These are phyloP conservation scores for Ctenopoma kingsleyae DNA, from an alignment of 2,797 vertebrate species.

Conservation along the genomic window DNA sequence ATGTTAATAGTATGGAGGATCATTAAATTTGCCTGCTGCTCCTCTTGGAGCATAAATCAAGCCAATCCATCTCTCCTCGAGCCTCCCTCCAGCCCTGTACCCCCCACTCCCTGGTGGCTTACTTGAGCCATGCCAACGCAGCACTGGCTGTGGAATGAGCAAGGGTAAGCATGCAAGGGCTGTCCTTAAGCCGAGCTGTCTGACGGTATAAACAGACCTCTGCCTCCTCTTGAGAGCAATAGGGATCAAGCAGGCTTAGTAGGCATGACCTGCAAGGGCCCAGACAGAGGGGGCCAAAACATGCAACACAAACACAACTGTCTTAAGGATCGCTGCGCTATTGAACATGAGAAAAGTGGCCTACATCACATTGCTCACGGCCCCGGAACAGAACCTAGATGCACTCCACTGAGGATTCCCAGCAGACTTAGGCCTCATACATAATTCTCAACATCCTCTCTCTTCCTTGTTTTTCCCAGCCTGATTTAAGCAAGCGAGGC, in stretches of 20 bases:
- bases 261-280: constrained; percentile 74
- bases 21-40: constrained; percentile 79
- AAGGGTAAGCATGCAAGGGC: constrained; percentile 75
- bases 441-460: constrained; percentile 75
- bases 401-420: constrained; percentile 70
- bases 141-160: constrained; percentile 75
- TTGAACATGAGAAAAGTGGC: constrained; percentile 60
- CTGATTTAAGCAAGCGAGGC: constrained; percentile 57
- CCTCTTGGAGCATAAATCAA: constrained; percentile 83
- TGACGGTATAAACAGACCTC: constrained; percentile 80
- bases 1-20: constrained; percentile 73
- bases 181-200: constrained; percentile 72
- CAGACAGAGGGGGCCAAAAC: constrained; percentile 51
- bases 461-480: constrained; percentile 35
- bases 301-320: constrained; percentile 75
- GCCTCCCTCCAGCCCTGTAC: constrained; percentile 65
- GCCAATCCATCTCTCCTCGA: constrained; percentile 77
- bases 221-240: constrained; percentile 81
- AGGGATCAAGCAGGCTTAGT: constrained; percentile 85
- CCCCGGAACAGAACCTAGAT: constrained; percentile 76
- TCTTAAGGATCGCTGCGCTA: constrained; percentile 62
- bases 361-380: constrained; percentile 69
- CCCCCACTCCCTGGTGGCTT: constrained; percentile 76
- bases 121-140: constrained; percentile 80
- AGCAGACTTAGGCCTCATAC: constrained; percentile 76